Evolutionary conservation across 2,797 vertebrate genomes (phyloP).

Genomic region (Synaphobranchus kaupii): DNA sequence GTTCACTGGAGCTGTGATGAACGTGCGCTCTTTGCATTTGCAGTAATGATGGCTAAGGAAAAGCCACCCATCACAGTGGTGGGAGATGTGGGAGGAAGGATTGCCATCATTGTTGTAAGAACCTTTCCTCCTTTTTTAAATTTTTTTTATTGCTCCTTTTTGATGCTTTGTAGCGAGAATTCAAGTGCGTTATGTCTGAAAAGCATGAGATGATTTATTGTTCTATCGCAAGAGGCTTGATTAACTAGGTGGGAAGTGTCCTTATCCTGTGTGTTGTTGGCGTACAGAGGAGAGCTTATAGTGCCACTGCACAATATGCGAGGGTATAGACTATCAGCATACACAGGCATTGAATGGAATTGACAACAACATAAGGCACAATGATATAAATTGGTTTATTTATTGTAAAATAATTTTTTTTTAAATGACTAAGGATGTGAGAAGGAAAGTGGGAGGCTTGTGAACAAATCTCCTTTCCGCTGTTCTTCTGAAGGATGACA

Average conservation of each 20-base stretch:
- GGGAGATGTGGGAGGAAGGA: slow-evolving; percentile 95
- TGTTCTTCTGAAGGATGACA: slow-evolving; percentile 85
- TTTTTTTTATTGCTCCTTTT: not conserved
- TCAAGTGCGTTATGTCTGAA: not conserved
- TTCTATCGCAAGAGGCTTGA: not conserved
- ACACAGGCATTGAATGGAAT: not conserved
- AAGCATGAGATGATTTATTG: not conserved
- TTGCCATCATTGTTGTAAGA: slow-evolving; percentile 96
- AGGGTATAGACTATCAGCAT: not conserved
- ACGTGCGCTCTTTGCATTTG: slow-evolving; percentile 26
- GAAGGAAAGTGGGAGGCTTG: not conserved
- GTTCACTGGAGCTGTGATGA: not conserved
- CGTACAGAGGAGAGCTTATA: not conserved
- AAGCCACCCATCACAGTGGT: slow-evolving; percentile 97
- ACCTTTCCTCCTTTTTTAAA: not conserved
- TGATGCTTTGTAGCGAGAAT: not conserved
- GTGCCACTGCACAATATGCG: not conserved
- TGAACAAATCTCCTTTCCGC: not conserved
- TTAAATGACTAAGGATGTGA: too few species aligned
- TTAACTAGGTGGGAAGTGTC: not conserved
- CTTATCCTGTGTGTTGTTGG: not conserved
- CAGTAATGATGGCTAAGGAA: slow-evolving; percentile 99
- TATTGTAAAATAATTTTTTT: not conserved
- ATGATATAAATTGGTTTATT: not conserved
- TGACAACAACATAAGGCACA: not conserved